phyloP scores from a whole-genome alignment of 2,888 invertebrate species.

The Aquatica leii region DNA sequence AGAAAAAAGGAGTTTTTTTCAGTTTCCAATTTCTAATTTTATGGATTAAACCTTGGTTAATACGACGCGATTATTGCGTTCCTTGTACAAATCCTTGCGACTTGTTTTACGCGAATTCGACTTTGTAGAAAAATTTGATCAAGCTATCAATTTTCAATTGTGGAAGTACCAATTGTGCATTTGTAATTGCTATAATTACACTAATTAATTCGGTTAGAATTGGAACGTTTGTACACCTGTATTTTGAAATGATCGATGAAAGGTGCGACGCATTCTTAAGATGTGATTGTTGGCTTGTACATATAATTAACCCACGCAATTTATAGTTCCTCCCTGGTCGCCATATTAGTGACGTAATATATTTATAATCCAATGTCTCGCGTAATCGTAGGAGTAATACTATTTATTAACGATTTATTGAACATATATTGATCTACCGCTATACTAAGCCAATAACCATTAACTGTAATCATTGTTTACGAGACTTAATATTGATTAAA shows the following conservation, averaged over 20 bases:
- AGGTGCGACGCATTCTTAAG: constrained; percentile 32
- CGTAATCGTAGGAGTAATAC: constrained; percentile 44
- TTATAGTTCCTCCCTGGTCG: constrained; percentile 35
- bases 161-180: too few relatives aligned
- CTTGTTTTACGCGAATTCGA: too few relatives aligned
- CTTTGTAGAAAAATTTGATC: too few relatives aligned
- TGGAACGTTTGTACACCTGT: constrained; percentile 22
- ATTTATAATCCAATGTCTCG: constrained; percentile 28
- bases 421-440: constrained; percentile 46
- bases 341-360: constrained; percentile 30
- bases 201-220: constrained; percentile 16
- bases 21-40: too few relatives aligned
- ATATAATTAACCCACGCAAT: constrained; percentile 33
- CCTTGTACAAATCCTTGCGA: too few relatives aligned
- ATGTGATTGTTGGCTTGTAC: constrained; percentile 29
- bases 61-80: too few relatives aligned
- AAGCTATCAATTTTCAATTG: too few relatives aligned
- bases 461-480: constrained; percentile 52
- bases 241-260: constrained; percentile 28
- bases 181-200: constrained; percentile 13
- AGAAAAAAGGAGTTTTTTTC: too few relatives aligned
- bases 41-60: too few relatives aligned
- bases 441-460: constrained; percentile 49
- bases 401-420: constrained; percentile 48
- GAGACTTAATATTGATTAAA: constrained; percentile 53